Evolutionary conservation across 2,113 vertebrate genomes (phyloP).

Genomic region (Dasypus novemcinctus): DNA sequence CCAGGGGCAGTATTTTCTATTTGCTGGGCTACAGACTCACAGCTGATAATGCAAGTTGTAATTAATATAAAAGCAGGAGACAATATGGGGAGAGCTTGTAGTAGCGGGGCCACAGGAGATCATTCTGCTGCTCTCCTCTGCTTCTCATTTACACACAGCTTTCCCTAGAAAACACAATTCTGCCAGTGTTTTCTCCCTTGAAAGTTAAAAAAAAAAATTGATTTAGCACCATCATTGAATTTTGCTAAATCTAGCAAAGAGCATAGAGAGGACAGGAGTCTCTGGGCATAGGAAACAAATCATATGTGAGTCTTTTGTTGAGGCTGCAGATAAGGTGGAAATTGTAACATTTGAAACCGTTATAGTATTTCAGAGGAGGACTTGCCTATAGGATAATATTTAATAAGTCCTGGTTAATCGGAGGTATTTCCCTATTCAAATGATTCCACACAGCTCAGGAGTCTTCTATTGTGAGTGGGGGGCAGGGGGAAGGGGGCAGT

Average conservation of each 20-base stretch:
- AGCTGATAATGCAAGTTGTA: conserved; percentile 99
- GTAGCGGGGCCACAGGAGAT: conserved; percentile 91
- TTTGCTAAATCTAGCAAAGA: conserved; percentile 89
- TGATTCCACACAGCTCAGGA: neutral
- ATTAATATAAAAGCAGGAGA: conserved; percentile 99
- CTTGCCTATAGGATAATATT: conserved; percentile 28
- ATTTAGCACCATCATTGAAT: conserved; percentile 90
- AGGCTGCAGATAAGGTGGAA: conserved; percentile 64
- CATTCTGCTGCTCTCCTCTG: conserved; percentile 85
- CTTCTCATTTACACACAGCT: conserved; percentile 91
- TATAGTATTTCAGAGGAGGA: conserved; percentile 48
- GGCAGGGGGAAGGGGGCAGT: neutral
- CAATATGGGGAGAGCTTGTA: conserved; percentile 94
- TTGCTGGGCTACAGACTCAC: conserved; percentile 95
- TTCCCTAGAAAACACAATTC: conserved; percentile 85
- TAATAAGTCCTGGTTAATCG: conserved; percentile 45
- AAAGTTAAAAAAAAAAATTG: conserved; percentile 88
- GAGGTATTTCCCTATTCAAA: conserved; percentile 12
- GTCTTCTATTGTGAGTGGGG: neutral
- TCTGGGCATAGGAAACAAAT: conserved; percentile 71
- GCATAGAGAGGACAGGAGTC: conserved; percentile 71
- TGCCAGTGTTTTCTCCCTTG: conserved; percentile 88
- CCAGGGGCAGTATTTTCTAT: conserved; percentile 95
- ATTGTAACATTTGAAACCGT: conserved; percentile 63
- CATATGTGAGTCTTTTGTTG: conserved; percentile 56